Percentiles rank a stretch among this genome's conserved stretches.
phyloP scores from a whole-genome alignment of 2,888 invertebrate species.

The Pachycephus smyrnensis region DNA sequence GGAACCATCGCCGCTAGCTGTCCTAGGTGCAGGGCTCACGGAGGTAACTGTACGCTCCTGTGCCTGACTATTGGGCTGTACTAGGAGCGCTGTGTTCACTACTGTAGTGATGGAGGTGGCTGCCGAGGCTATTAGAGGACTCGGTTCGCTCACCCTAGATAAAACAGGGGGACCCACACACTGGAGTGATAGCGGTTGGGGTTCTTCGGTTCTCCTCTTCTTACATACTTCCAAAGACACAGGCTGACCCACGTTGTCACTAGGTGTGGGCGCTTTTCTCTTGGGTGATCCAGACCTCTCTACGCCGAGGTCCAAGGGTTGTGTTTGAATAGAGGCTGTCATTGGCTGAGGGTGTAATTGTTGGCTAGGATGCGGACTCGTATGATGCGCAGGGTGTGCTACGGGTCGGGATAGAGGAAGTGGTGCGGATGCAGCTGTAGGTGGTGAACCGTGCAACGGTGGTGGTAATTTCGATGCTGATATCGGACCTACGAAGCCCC shows the following conservation, averaged over 20 bases:
- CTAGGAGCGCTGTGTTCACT: constrained; percentile 72
- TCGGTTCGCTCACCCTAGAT: constrained; percentile 73
- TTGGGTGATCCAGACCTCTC: constrained; percentile 71
- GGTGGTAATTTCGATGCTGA: constrained; percentile 58
- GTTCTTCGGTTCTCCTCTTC: constrained; percentile 73
- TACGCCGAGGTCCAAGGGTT: constrained; percentile 83
- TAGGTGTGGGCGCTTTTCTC: constrained; percentile 71
- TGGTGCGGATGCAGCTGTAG: constrained; percentile 60
- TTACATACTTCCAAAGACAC: constrained; percentile 73
- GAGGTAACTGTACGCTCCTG: constrained; percentile 55
- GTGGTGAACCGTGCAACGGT: constrained; percentile 67
- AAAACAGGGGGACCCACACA: constrained; percentile 66
- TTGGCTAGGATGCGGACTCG: constrained; percentile 37
- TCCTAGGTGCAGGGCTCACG: constrained; percentile 69
- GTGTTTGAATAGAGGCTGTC: constrained; percentile 76
- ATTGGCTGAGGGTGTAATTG: constrained; percentile 45
- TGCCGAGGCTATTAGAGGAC: constrained; percentile 78
- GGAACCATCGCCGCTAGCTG: constrained; percentile 74
- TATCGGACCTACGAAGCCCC: constrained; percentile 53
- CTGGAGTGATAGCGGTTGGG: constrained; percentile 57
- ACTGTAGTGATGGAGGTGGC: constrained; percentile 78
- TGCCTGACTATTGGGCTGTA: constrained; percentile 42
- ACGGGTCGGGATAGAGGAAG: constrained; percentile 55
- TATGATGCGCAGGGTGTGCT: constrained; percentile 53
- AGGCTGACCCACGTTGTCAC: constrained; percentile 64